These are phyloP conservation scores for Hoplodrina blanda DNA, from an alignment of 2,888 invertebrate species.

Conservation along the genomic window DNA sequence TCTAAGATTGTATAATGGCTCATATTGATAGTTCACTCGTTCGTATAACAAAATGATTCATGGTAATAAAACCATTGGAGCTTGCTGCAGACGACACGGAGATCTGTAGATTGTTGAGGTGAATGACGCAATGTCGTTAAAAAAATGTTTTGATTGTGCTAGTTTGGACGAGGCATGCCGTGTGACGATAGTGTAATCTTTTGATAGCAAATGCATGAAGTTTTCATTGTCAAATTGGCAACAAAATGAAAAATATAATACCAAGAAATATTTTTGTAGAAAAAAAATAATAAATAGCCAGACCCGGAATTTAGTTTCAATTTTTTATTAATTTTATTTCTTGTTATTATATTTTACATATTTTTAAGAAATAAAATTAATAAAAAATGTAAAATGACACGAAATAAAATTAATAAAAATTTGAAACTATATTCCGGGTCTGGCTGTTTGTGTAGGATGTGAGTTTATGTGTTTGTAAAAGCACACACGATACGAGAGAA, in stretches of 20 bases:
- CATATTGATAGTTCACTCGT: slow-evolving; percentile 10
- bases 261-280: too few species aligned
- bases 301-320: too few species aligned
- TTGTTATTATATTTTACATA: too few species aligned
- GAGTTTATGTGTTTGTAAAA: too few species aligned
- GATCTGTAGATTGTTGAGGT: slow-evolving; percentile 36
- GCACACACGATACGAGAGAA: too few species aligned
- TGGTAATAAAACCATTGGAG: slow-evolving; percentile 48
- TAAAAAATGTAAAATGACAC: slow-evolving; percentile 21
- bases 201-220: slow-evolving; percentile 47
- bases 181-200: slow-evolving; percentile 55
- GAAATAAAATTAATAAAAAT: neutral
- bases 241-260: too few species aligned
- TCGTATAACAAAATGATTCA: slow-evolving; percentile 41
- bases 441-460: too few species aligned
- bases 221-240: slow-evolving; percentile 30
- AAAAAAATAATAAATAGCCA: too few species aligned
- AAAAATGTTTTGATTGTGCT: slow-evolving; percentile 59
- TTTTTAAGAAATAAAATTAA: too few species aligned
- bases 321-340: too few species aligned
- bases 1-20: neutral
- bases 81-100: slow-evolving; percentile 27
- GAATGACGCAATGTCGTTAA: slow-evolving; percentile 66
- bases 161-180: slow-evolving; percentile 47
- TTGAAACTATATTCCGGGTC: too few species aligned